Evolutionary conservation across 1,140 invertebrate species (phyloP), one percentile per base, ranked within the genome.

Genomic region (Drosophila ercepeae): DNA sequence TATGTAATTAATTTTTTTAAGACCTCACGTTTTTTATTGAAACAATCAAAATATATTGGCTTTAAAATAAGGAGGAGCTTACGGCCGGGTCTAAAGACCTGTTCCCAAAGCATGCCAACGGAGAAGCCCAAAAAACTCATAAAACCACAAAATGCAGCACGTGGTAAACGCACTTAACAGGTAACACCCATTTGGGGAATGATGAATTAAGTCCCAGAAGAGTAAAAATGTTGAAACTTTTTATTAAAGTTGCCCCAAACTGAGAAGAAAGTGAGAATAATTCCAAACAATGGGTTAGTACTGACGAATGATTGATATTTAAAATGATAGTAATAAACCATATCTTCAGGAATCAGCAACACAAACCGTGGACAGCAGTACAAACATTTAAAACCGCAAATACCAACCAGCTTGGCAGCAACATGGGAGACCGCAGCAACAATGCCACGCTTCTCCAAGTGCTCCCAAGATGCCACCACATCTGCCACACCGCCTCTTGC

Each of bases 101-200:
- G 65, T 50, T 61, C 34, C 23, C 50, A 59, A 46, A 54, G 13
- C 21, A 16, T 16, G 16, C 29, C 29, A 32, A 32, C 32, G 36
- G n/a, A 14, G 39, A 9, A 9, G 13, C 16, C n/a, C 19, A 39
- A 55, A 61, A 53, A 54, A 52, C 19, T 49, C 73, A 65, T 72
- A 77, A 72, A 76, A 59, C 55, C 25, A 16, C 44, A 39, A 57
- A 45, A 46, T 42, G 34, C 75, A 78, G 79, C 79, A 83, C 79
- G 79, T 83, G 79, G 83, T 83, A 78, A 78, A 78, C 79, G 70
- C 79, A 71, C 57, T 84, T 83, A 83, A 78, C 79, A 83, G 79
- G 79, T 75, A 75, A 78, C 60, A 55, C 78, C 77, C 78, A 78
- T 83, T 83, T 78, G 39, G 21, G 21, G 60, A 65, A 75, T 83